Base-by-base conservation (phyloP, 2,797 vertebrate species). In the Sebastes minor region DNA sequence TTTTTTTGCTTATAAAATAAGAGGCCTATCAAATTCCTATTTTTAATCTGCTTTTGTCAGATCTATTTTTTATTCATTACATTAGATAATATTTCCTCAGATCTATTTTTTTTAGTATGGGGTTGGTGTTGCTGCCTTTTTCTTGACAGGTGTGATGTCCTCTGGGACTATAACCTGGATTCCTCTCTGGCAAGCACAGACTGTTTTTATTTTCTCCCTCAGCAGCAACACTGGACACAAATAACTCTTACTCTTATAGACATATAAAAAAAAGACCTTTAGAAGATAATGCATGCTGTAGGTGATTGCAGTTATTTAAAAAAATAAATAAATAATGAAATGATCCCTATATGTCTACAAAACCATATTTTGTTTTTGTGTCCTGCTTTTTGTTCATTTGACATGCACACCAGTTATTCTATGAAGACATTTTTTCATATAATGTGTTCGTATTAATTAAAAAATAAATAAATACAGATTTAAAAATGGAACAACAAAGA, bases 71-170 rank as follows among this genome's bases (percentile, higher is more conserved):
- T 92, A 92, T 93, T 94, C 71, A 90, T 91, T 85, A 84, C 85
- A 88, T 92, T 91, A 89, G 89, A 84, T 94, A 91, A 92, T 91
- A 69, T 85, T 93, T 91, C 89, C 90, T 92, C 74, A 92, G 88
- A 92, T 93, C 86, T 90, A 86, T 38, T 38, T 38, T 6, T 72
- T 90, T 86, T 85, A 80, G 86, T 75, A 87, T 77, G 64, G 82
- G 78, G 14, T 70, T 86, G 89, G 90, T 92, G 82, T 89, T 92
- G 90, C 86, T 86, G 83, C 83, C 42, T 38, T 38, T 90, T 88
- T 81, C 86, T 86, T 92, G 93, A 92, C 91, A 94, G 91, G 92
- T 93, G 91, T 92, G 90, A 91, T 89, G 90, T 94, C 94, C 91
- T 92, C 30, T 93, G 94, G 90, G 93, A 94, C 81, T 38, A 38